Conservation (phyloP, 1,140 invertebrate species). For the Bombus terrestris region DNA sequence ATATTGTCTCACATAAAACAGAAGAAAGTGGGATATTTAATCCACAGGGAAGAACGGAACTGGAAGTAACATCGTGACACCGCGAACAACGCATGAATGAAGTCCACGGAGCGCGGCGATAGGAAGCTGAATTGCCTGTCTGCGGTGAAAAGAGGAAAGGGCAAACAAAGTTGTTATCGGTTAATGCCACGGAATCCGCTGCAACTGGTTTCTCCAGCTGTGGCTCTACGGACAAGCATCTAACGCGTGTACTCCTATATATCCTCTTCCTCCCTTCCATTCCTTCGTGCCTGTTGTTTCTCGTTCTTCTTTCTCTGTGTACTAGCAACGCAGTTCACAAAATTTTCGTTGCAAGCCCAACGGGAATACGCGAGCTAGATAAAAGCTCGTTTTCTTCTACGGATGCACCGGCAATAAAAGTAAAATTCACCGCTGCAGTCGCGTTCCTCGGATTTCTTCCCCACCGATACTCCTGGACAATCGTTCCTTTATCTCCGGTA, state of each 20-base stretch:
- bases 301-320: neutral
- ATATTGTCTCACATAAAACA: neutral
- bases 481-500: neutral
- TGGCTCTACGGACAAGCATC: conserved; percentile 6
- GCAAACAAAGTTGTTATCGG: conserved; percentile 51
- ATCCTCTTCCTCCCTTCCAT: neutral
- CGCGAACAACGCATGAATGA: conserved; percentile 6
- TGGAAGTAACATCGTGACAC: neutral
- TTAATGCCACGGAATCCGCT: conserved; percentile 43
- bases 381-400: conserved; percentile 33
- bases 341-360: conserved; percentile 22
- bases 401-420: conserved; percentile 39
- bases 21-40: neutral
- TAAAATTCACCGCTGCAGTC: conserved; percentile 18
- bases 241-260: conserved; percentile 38
- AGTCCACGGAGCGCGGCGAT: conserved; percentile 28
- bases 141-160: conserved; percentile 36
- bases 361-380: conserved; percentile 36
- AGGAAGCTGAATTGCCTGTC: conserved; percentile 52
- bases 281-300: neutral
- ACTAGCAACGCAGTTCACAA: conserved; percentile 12
- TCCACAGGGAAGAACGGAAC: neutral
- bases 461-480: conserved; percentile 2
- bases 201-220: conserved; percentile 45
- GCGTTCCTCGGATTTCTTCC: neutral